A percentile compares a stretch with the other conserved stretches of the same genome.
Conservation (phyloP, 92 coral and sea anemone species). For the Paramuricea clavata region DNA sequence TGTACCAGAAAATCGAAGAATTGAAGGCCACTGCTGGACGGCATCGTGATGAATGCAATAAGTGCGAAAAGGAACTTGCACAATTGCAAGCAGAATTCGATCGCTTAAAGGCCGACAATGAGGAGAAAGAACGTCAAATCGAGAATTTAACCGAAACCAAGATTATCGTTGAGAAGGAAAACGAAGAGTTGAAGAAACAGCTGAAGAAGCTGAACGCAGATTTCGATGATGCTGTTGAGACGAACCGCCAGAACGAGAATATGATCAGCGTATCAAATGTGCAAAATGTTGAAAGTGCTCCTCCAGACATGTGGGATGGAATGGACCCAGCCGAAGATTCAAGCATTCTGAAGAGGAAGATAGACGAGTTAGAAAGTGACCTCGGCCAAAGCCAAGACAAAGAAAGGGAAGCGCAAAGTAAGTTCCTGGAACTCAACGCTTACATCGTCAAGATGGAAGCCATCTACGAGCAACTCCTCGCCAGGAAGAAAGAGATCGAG, state of each 20-base stretch:
- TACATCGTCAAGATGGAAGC: conserved; percentile 83
- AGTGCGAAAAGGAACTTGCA: conserved; percentile 78
- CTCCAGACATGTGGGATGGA: conserved; percentile 74
- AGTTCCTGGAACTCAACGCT: conserved; percentile 78
- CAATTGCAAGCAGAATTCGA: conserved; percentile 86
- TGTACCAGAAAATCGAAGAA: conserved; percentile 84
- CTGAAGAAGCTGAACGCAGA: conserved; percentile 90
- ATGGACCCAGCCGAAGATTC: conserved; percentile 80
- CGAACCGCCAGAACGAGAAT: conserved; percentile 83
- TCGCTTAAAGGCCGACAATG: conserved; percentile 80
- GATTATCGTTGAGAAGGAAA: conserved; percentile 93
- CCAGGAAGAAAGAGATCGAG: conserved; percentile 71
- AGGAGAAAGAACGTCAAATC: conserved; percentile 89
- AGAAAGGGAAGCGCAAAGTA: conserved; percentile 81
- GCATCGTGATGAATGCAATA: conserved; percentile 87
- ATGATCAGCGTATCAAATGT: conserved; percentile 79
- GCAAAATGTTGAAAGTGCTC: conserved; percentile 83
- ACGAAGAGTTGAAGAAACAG: conserved; percentile 88
- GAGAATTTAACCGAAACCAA: conserved; percentile 84
- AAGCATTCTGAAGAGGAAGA: conserved; percentile 75
- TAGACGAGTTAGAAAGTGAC: conserved; percentile 81
- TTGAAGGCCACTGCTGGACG: conserved; percentile 72
- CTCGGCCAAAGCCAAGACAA: conserved; percentile 76
- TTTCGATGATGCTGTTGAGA: conserved; percentile 86
- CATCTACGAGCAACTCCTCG: conserved; percentile 69